A percentile compares a stretch with the other conserved stretches of the same genome.
Evolutionary conservation across 2,888 invertebrate species (phyloP).

Genomic region (Agrochola circellaris): DNA sequence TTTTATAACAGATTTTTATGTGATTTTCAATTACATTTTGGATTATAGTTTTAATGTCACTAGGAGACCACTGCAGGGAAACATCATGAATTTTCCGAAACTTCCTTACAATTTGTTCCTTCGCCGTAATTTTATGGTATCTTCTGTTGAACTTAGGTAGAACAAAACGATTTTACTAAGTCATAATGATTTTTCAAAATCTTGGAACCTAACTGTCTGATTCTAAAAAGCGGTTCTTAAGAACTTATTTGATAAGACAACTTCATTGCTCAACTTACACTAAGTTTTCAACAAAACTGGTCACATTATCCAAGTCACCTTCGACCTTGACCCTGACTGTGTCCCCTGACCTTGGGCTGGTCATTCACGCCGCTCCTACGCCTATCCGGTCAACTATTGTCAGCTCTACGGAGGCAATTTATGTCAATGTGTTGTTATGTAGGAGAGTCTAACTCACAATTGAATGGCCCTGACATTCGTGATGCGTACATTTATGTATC

Average conservation of each 20-base stretch:
- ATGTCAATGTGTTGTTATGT: conserved; percentile 38
- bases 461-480: conserved; percentile 52
- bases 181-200: background rate
- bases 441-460: conserved; percentile 47
- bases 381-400: conserved; percentile 69
- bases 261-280: too few species aligned
- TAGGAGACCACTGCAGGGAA: background rate
- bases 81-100: too few species aligned
- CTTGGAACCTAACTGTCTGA: background rate
- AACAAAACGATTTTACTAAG: background rate
- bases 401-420: conserved; percentile 58
- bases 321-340: conserved; percentile 38
- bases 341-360: conserved; percentile 53
- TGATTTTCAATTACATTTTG: background rate
- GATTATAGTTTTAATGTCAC: background rate
- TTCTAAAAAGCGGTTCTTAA: background rate
- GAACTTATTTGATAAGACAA: background rate
- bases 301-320: background rate
- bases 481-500: conserved; percentile 25
- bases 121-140: background rate
- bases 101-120: background rate
- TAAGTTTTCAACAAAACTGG: background rate
- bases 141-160: background rate
- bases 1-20: background rate
- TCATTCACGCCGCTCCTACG: conserved; percentile 64